phyloP scores from a whole-genome alignment of 2,797 vertebrate species.

The Choloepus didactylus region DNA sequence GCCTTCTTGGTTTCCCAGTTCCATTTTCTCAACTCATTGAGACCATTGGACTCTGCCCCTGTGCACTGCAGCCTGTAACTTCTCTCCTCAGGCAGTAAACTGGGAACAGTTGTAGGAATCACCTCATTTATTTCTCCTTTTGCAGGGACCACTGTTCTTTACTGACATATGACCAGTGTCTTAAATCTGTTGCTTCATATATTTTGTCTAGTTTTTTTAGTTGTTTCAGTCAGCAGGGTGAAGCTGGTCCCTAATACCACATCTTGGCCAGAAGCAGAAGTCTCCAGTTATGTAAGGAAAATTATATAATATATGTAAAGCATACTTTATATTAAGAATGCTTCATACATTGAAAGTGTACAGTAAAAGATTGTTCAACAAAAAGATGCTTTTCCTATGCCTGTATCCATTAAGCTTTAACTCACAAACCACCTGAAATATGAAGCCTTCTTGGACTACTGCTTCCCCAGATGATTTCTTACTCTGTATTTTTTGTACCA shows the following conservation, averaged over 20 bases:
- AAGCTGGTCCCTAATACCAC: neutral
- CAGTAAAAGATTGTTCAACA: neutral
- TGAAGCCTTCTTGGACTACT: neutral
- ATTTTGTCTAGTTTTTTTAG: conserved; percentile 16
- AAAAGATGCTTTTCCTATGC: neutral
- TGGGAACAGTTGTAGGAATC: neutral
- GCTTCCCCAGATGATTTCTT: neutral
- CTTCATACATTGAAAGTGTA: conserved; percentile 27
- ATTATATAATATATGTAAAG: neutral
- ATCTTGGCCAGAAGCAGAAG: conserved; percentile 22
- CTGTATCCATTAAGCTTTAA: neutral
- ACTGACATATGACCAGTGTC: conserved; percentile 6
- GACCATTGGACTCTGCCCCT: neutral
- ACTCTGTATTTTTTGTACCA: conserved; percentile 45
- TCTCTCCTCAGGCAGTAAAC: conserved; percentile 1
- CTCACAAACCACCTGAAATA: neutral
- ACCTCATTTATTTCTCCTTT: neutral
- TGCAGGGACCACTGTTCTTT: conserved; percentile 23
- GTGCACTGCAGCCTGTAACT: neutral
- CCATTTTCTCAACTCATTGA: conserved; percentile 41
- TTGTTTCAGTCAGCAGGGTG: neutral
- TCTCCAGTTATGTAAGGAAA: neutral
- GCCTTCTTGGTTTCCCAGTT: neutral
- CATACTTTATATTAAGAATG: neutral
- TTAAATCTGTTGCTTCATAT: conserved; percentile 34